Conservation (phyloP, 2,797 vertebrate species). For the Orientallactaga sibirica region DNA sequence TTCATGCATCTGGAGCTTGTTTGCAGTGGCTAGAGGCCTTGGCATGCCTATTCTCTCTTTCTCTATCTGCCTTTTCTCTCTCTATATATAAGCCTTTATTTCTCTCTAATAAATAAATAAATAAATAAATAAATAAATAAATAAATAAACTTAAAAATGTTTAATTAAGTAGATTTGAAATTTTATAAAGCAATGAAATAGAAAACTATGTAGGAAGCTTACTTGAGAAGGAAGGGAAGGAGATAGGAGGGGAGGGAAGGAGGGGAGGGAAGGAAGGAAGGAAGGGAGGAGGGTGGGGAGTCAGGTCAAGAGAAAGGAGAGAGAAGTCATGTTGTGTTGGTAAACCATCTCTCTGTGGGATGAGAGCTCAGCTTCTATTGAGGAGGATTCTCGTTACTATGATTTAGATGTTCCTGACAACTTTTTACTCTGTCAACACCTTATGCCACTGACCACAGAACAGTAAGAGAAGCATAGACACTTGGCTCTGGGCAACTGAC, state of each 20-base stretch:
- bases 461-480: neutral
- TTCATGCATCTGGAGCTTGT: no score
- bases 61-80: no score
- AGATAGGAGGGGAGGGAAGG: neutral
- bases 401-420: neutral
- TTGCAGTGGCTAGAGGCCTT: no score
- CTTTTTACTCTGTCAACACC: neutral
- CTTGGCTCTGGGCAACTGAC: neutral
- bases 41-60: no score
- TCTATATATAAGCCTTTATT: no score
- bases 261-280: neutral
- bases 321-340: neutral
- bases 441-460: neutral
- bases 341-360: neutral
- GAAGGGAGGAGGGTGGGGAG: neutral
- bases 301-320: neutral
- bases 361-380: accelerated
- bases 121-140: no score
- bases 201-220: neutral
- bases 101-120: no score
- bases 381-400: neutral
- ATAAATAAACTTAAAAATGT: no score
- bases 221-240: neutral
- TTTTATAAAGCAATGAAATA: conserved; percentile 15
- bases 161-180: neutral